Evolutionary conservation across 2,888 invertebrate genomes (phyloP).

Genomic region (Rhogogaster chlorosoma): DNA sequence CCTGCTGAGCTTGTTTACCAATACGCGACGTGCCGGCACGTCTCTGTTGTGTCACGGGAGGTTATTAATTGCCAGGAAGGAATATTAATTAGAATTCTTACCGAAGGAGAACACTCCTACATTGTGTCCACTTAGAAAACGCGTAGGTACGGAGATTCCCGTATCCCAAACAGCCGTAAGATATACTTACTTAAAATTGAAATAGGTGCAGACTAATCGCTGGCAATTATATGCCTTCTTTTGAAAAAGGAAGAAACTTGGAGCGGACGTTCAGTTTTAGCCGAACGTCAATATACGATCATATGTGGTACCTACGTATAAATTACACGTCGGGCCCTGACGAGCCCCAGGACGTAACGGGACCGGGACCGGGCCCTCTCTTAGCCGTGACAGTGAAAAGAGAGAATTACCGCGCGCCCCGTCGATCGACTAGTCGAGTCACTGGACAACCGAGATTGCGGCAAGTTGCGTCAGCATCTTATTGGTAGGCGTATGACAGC

Average conservation of each 20-base stretch:
- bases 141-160: background rate
- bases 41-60: slow-evolving; percentile 61
- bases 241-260: background rate
- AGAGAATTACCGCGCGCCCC: slow-evolving; percentile 38
- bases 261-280: slow-evolving; percentile 12
- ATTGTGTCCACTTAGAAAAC: slow-evolving; percentile 27
- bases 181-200: background rate
- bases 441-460: slow-evolving; percentile 73
- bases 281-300: background rate
- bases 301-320: slow-evolving; percentile 66
- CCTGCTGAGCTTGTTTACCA: slow-evolving; percentile 65
- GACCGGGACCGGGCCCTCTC: slow-evolving; percentile 45
- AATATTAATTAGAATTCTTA: slow-evolving; percentile 47
- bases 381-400: slow-evolving; percentile 51
- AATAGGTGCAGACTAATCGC: background rate
- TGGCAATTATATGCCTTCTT: background rate
- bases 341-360: slow-evolving; percentile 73
- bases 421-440: slow-evolving; percentile 58
- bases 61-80: slow-evolving; percentile 76
- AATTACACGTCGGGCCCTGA: slow-evolving; percentile 74
- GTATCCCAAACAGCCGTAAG: background rate
- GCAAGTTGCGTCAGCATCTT: slow-evolving; percentile 75
- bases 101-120: background rate
- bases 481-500: slow-evolving; percentile 69
- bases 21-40: slow-evolving; percentile 66